phyloP scores from a whole-genome alignment of 2,888 invertebrate genomes.

The Apamea monoglypha region DNA sequence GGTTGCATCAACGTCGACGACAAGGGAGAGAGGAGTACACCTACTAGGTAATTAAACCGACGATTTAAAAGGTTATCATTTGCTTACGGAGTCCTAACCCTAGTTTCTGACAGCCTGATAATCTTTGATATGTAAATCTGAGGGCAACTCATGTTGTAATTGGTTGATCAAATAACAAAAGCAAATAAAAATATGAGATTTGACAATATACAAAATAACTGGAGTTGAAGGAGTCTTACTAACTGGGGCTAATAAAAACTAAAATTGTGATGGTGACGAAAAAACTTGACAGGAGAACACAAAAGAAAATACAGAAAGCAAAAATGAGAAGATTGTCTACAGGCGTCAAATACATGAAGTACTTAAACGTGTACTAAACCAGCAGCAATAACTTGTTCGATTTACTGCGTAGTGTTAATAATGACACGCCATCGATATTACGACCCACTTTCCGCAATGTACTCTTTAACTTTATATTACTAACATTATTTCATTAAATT shows the following conservation, averaged over 20 bases:
- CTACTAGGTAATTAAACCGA: constrained; percentile 83
- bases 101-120: neutral
- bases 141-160: neutral
- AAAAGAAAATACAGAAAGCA: neutral
- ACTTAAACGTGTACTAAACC: constrained; percentile 13
- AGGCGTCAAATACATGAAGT: constrained; percentile 6
- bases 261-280: neutral
- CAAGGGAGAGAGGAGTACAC: constrained; percentile 91
- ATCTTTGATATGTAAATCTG: neutral
- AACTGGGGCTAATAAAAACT: neutral
- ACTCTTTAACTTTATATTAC: constrained; percentile 18
- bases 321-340: neutral
- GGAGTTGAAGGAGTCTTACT: neutral
- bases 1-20: constrained; percentile 92
- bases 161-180: neutral
- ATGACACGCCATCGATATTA: constrained; percentile 25
- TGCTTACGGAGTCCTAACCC: neutral
- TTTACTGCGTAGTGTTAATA: constrained; percentile 36
- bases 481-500: constrained; percentile 17
- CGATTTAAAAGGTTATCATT: neutral
- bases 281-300: neutral
- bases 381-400: constrained; percentile 39
- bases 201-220: neutral
- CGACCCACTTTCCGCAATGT: constrained; percentile 26
- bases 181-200: neutral